A percentile compares a stretch with the other conserved stretches of the same genome.
phyloP scores from a whole-genome alignment of 1,140 invertebrate species.

The Nymphalis io region DNA sequence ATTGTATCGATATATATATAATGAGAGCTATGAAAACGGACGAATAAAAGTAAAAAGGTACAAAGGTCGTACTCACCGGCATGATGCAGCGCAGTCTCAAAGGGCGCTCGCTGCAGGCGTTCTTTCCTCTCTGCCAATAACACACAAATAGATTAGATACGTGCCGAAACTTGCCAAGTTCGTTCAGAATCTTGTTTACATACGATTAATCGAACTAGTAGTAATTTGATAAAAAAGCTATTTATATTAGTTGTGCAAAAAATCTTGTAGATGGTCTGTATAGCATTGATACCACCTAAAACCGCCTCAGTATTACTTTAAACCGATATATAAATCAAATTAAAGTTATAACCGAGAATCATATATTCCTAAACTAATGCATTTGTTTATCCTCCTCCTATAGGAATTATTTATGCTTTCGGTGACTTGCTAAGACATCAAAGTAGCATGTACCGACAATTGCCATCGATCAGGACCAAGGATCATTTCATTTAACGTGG shows the following conservation, averaged over 20 bases:
- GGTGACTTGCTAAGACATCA: no score
- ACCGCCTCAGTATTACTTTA: no score
- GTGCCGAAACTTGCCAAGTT: conserved; percentile 39
- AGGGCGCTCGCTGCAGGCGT: conserved; percentile 78
- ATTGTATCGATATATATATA: neutral
- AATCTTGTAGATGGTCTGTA: no score
- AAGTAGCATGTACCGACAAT: no score
- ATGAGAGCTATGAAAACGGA: neutral
- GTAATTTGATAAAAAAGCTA: neutral
- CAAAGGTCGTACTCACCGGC: conserved; percentile 70
- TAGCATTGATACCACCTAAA: no score
- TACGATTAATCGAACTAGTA: neutral
- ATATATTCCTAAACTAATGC: no score
- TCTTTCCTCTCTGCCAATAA: conserved; percentile 79
- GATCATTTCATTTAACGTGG: no score
- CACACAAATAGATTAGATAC: conserved; percentile 66
- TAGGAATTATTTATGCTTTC: no score
- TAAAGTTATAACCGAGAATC: no score
- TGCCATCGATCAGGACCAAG: no score
- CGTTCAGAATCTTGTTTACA: conserved; percentile 4
- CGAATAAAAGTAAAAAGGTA: conserved; percentile 16
- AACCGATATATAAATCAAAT: no score
- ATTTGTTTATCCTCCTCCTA: no score
- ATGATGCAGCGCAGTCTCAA: conserved; percentile 81
- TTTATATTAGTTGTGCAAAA: neutral